Evolutionary conservation across 2,113 vertebrate genomes (phyloP), one percentile per base, ranked within the genome.

Genomic region (Peromyscus californicus): DNA sequence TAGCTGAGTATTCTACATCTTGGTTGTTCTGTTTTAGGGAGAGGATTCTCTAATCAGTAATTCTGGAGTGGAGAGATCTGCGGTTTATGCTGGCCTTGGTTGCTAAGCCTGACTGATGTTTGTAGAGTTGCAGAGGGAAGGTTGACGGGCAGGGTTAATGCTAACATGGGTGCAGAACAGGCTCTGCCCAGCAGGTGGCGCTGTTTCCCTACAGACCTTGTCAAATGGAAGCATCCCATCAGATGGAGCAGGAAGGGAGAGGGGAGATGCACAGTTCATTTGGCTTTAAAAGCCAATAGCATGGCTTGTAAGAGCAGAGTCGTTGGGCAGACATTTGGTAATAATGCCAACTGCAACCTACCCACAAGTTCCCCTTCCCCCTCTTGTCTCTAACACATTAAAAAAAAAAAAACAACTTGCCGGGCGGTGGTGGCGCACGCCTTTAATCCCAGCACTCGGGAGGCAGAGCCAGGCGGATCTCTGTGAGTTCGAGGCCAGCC

Each of bases 171-270:
- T 8, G 61, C 79, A 94, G 39, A 7, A 72, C 70, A 57, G 24
- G 21, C 70, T 79, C 39, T 89, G 24, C 29, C 90, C 95, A 95
- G 95, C 90, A 98, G 97, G 51, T 96, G 97, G 97, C 74, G 89
- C 82, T 87, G 67, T 87, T 93, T 59, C 94, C 89, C 61, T 84
- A 95, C 75, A 15, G 45, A 76, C 24, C 2, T 31, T 67, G 19
- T 5, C 19, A 42, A 75, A 16, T 16, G 36, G n/a, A 65, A 45
- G 42, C 65, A 67, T 19, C 57, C 51, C 26, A 9, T 29, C 31
- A 15, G 36, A 6, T 15, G 3, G 19, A 54, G 26, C 59, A 3
- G 12, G 19, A 10, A 15, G 57, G 63, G 83, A n/a, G 63, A 24
- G 22, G 45, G 26, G 17, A 75, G 39, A 65, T 75, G 1, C n/a